Conservation (phyloP, 2,113 vertebrate species). For the Chelonoidis abingdonii region DNA sequence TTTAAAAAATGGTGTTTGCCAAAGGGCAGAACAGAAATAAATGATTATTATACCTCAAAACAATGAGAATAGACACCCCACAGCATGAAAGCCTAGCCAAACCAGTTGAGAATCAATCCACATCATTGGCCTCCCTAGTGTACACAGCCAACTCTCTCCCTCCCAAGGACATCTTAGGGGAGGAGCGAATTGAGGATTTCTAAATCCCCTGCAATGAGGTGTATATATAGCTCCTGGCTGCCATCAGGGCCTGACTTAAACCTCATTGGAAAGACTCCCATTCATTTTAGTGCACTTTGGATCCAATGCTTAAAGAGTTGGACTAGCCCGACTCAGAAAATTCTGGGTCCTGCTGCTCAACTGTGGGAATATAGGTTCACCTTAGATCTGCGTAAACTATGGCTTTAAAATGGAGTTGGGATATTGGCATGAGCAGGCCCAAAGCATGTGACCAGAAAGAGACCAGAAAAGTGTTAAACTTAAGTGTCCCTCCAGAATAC, state of each 20-base stretch:
- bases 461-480: neutral
- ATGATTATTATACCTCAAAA: neutral
- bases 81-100: neutral
- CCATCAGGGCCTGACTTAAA: neutral
- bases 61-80: neutral
- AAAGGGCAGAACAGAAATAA: neutral
- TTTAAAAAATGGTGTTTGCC: neutral
- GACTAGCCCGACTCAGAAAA: neutral
- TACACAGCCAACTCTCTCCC: neutral
- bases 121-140: neutral
- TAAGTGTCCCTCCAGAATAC: neutral
- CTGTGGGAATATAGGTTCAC: neutral
- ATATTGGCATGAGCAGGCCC: neutral
- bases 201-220: neutral
- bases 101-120: neutral
- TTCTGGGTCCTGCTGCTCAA: fast-evolving
- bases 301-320: neutral
- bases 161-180: neutral
- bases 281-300: neutral
- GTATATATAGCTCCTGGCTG: neutral
- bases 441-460: neutral
- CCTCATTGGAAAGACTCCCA: neutral
- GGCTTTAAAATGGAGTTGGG: neutral
- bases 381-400: neutral
- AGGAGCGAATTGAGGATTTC: neutral